A percentile compares a stretch with the other conserved stretches of the same genome.
Evolutionary conservation across 2,113 vertebrate genomes (phyloP).

Genomic region (Pedetes capensis): DNA sequence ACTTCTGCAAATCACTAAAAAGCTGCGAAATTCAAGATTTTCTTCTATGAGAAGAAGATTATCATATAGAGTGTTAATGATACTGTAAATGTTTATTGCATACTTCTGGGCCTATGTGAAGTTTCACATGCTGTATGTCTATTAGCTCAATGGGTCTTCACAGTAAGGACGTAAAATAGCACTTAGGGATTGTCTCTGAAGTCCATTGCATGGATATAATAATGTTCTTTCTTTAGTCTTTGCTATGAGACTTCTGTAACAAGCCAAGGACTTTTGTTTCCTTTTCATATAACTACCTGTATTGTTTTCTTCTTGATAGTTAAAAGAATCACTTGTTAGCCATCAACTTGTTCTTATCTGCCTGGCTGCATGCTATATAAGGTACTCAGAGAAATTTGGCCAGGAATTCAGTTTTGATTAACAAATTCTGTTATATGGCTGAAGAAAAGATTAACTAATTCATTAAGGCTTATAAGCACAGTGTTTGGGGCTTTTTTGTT

Average conservation of each 20-base stretch:
- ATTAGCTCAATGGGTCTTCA: not conserved
- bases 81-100: not conserved
- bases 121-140: not conserved
- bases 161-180: not conserved
- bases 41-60: not conserved
- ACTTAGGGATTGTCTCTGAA: not conserved
- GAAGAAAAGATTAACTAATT: slow-evolving; percentile 72
- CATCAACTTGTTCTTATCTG: slow-evolving; percentile 54
- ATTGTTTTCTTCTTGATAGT: slow-evolving; percentile 26
- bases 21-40: slow-evolving; percentile 39
- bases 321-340: slow-evolving; percentile 32
- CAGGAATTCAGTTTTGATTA: slow-evolving; percentile 69
- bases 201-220: not conserved
- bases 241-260: not conserved
- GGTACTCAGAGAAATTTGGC: slow-evolving; percentile 45
- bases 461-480: slow-evolving; percentile 70
- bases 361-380: slow-evolving; percentile 35
- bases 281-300: not conserved
- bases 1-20: slow-evolving; percentile 36
- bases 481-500: not conserved
- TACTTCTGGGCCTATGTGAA: not conserved
- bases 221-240: not conserved
- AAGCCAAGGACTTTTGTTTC: not conserved
- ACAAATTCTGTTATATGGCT: slow-evolving; percentile 61
- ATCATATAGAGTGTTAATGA: not conserved